Conservation (phyloP, 2,113 vertebrate species). For the Astur gentilis region DNA sequence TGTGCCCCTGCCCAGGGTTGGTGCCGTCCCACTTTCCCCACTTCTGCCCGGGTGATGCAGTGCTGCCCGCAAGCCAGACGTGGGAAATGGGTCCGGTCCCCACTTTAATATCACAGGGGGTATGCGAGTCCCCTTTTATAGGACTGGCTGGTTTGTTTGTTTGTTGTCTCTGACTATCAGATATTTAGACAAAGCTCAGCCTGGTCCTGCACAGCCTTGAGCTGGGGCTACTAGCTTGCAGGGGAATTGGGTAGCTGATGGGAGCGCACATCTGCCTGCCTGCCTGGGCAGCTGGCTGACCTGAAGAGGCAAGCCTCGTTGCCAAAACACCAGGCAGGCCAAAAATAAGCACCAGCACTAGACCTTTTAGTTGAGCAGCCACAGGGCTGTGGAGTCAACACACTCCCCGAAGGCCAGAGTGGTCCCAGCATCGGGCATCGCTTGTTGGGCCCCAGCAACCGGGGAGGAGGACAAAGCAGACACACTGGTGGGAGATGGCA, state of each 20-base stretch:
- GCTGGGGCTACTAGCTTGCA: background rate
- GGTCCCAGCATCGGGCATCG: accelerated
- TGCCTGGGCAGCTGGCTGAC: background rate
- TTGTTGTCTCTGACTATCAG: background rate
- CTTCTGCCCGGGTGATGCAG: background rate
- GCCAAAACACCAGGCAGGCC: background rate
- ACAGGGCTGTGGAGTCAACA: background rate
- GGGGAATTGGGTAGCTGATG: background rate
- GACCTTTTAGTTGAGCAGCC: background rate
- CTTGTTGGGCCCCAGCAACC: background rate
- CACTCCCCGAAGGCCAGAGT: background rate
- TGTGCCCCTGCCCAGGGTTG: background rate
- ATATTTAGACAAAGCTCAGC: background rate
- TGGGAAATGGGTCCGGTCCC: background rate
- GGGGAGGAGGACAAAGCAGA: background rate
- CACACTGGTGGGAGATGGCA: background rate
- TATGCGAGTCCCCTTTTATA: accelerated
- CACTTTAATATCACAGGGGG: too few species aligned
- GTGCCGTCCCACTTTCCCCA: too few species aligned
- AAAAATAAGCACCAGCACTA: background rate
- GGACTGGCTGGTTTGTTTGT: too few species aligned
- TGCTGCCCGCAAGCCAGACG: accelerated
- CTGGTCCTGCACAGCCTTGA: background rate
- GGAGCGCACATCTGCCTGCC: background rate
- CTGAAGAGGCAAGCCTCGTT: background rate